A percentile compares a stretch with the other conserved stretches of the same genome.
phyloP scores from a whole-genome alignment of 2,797 vertebrate species.

The Mormyrus hasselquistii region DNA sequence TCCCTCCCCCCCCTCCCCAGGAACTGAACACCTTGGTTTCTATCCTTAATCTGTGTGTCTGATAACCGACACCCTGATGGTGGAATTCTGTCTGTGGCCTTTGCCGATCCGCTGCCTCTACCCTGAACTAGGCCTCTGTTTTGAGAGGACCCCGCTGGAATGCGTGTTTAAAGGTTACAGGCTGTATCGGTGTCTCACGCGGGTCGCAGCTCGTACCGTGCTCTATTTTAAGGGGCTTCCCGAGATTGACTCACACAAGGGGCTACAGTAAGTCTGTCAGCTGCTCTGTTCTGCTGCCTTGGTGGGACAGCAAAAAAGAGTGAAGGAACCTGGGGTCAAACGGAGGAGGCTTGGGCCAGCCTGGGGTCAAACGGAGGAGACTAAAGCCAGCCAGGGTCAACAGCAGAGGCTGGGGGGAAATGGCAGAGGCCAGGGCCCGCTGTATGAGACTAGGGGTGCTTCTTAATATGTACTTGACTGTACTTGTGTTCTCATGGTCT shows the following conservation, averaged over 20 bases:
- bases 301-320: background rate
- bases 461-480: background rate
- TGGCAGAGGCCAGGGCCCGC: background rate
- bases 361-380: background rate
- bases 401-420: background rate
- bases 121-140: background rate
- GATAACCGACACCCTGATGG: background rate
- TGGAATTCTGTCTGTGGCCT: background rate
- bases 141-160: conserved; percentile 46
- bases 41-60: conserved; percentile 13
- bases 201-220: background rate
- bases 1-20: background rate
- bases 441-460: background rate
- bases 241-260: background rate
- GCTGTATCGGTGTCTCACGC: conserved; percentile 52
- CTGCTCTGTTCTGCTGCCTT: background rate
- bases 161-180: conserved; percentile 63
- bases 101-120: background rate
- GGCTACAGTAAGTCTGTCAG: background rate
- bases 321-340: background rate
- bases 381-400: too few species aligned
- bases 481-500: background rate
- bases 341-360: background rate
- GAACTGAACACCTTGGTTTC: conserved; percentile 10
- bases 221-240: conserved; percentile 37